Conservation (phyloP, 2,888 invertebrate genomes). For the Pseudeuparius sepicola region DNA sequence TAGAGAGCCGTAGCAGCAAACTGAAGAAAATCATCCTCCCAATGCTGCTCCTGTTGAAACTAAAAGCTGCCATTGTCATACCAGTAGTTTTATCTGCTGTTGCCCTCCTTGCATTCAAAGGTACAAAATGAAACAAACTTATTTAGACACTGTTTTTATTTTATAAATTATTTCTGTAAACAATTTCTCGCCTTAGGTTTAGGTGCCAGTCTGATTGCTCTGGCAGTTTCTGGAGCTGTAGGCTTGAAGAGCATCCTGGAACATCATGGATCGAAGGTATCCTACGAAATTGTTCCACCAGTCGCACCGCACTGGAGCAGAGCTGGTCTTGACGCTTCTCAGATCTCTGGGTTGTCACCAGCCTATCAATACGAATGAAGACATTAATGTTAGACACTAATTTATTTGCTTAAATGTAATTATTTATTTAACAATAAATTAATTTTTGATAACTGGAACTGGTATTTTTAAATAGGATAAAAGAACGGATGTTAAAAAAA, state of each 20-base stretch:
- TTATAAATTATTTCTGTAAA: too few species aligned
- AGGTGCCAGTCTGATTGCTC: slow-evolving; percentile 50
- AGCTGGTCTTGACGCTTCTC: slow-evolving; percentile 6
- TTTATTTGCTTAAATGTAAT: too few species aligned
- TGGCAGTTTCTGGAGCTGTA: slow-evolving; percentile 46
- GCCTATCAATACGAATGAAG: too few species aligned
- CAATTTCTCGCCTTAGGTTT: too few species aligned
- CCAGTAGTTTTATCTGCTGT: slow-evolving; percentile 51
- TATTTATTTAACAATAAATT: too few species aligned
- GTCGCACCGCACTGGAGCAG: slow-evolving; percentile 33
- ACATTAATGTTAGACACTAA: too few species aligned
- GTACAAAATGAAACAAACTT: too few species aligned
- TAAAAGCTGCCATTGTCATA: slow-evolving; percentile 51
- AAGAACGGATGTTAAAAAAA: too few species aligned
- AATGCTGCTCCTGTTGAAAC: slow-evolving; percentile 49
- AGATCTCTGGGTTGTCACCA: too few species aligned
- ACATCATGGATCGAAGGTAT: slow-evolving; percentile 29
- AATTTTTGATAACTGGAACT: too few species aligned
- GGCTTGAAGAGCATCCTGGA: slow-evolving; percentile 35
- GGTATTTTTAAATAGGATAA: too few species aligned
- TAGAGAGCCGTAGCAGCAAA: slow-evolving; percentile 49
- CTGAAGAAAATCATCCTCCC: slow-evolving; percentile 53
- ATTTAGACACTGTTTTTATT: too few species aligned
- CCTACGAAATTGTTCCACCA: slow-evolving; percentile 36
- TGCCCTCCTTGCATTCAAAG: slow-evolving; percentile 55